phyloP scores from a whole-genome alignment of 2,888 invertebrate species.

The Blastobasis lacticolella region DNA sequence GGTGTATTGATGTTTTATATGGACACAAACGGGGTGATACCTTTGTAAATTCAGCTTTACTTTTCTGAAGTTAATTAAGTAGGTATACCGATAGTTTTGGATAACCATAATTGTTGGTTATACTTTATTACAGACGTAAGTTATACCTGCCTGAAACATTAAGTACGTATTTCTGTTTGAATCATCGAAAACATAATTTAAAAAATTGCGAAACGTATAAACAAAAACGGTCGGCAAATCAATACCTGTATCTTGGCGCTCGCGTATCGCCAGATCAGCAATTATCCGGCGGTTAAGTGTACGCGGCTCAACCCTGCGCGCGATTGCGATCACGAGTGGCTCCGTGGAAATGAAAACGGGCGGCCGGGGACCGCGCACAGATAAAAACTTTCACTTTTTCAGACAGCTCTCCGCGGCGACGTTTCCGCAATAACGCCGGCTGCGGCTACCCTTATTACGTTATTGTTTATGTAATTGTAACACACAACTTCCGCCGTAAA shows the following conservation, averaged over 20 bases:
- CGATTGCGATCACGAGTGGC: conserved; percentile 60
- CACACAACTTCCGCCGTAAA: conserved; percentile 45
- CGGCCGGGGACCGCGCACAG: conserved; percentile 52
- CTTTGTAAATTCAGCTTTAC: no score
- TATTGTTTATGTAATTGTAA: conserved; percentile 55
- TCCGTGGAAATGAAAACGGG: conserved; percentile 61
- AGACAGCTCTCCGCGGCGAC: conserved; percentile 55
- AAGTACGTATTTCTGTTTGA: no score
- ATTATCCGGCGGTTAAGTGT: conserved; percentile 32
- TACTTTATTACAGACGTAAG: no score
- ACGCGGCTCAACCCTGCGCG: conserved; percentile 37
- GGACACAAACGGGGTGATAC: no score
- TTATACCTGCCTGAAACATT: no score
- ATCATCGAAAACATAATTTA: background rate
- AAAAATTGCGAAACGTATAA: background rate
- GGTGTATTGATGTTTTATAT: no score
- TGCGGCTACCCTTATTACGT: conserved; percentile 52
- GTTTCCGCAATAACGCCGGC: conserved; percentile 56
- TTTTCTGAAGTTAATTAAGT: no score
- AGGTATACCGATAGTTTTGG: no score
- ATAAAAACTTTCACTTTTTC: conserved; percentile 72
- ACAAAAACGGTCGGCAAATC: conserved; percentile 4
- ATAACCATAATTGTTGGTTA: no score
- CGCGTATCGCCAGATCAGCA: conserved; percentile 32
- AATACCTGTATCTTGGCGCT: conserved; percentile 7